Percentiles rank a stretch among this genome's conserved stretches.
Conservation (phyloP, 2,113 vertebrate genomes). For the Cottus gobio region DNA sequence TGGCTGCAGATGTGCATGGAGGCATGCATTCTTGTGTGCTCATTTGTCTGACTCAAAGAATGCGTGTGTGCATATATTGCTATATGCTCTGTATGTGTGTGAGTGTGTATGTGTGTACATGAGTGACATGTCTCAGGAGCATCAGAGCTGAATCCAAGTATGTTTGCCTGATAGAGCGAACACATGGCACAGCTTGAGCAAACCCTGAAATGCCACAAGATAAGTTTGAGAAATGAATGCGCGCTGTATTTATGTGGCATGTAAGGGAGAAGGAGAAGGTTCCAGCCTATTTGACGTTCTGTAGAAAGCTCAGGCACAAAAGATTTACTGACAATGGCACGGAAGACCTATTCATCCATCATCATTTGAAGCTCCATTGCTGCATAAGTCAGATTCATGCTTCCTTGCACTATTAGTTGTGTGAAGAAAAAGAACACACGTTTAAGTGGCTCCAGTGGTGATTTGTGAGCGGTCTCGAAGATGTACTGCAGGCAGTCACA, state of each 20-base stretch:
- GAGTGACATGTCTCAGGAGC: conserved; percentile 2
- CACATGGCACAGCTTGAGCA: conserved; percentile 13
- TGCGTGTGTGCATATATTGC: background rate
- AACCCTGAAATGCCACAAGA: conserved; percentile 43
- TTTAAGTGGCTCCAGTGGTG: conserved; percentile 10
- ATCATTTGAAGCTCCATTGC: conserved; percentile 41
- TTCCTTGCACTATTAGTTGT: conserved; percentile 1
- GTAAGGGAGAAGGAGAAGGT: conserved; percentile 49
- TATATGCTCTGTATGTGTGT: background rate
- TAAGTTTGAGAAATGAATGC: conserved; percentile 42
- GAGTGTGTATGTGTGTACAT: background rate
- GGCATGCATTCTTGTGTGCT: conserved; percentile 14
- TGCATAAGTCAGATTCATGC: conserved; percentile 9
- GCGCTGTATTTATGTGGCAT: conserved; percentile 18
- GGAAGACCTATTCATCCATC: conserved; percentile 62
- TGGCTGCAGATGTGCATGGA: conserved; percentile 11
- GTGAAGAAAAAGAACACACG: conserved; percentile 12
- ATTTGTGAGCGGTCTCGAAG: background rate
- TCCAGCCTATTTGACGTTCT: conserved; percentile 40
- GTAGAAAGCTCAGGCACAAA: conserved; percentile 27
- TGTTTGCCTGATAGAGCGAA: conserved; percentile 19
- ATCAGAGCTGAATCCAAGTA: conserved; percentile 12
- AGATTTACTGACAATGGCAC: conserved; percentile 23
- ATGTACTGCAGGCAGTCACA: conserved; percentile 2
- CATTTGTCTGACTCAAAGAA: conserved; percentile 28